Conservation (phyloP, 2,113 vertebrate genomes). For the Crotalus helleri region DNA sequence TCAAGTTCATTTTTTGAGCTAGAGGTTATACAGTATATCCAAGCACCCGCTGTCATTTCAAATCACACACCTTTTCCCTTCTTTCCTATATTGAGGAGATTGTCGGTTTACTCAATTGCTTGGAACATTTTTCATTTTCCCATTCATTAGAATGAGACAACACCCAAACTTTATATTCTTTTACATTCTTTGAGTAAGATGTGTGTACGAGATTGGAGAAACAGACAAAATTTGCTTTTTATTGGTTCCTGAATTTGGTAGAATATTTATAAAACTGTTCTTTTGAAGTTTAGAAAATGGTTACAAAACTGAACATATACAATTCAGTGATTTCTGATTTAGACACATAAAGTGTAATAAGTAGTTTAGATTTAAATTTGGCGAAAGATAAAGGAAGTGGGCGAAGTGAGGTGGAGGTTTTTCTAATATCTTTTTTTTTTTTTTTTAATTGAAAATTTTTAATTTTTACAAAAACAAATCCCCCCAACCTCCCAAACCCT, state of each 20-base stretch:
- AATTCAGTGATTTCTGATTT: neutral
- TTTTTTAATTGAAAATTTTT: too few species aligned
- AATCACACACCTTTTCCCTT: neutral
- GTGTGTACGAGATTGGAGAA: neutral
- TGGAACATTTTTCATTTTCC: neutral
- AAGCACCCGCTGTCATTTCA: neutral
- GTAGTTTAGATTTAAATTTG: neutral
- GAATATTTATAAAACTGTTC: neutral
- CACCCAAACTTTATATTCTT: neutral
- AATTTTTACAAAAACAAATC: too few species aligned
- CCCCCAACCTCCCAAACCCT: too few species aligned
- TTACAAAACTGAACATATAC: neutral
- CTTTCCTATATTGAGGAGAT: neutral
- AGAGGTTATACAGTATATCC: neutral
- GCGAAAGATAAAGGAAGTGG: neutral
- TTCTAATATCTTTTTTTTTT: neutral
- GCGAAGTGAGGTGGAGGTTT: neutral
- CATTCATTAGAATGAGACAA: neutral
- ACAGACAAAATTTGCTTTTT: neutral
- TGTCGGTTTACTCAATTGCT: neutral
- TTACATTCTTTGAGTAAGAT: neutral
- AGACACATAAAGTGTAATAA: neutral
- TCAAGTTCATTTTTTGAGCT: neutral
- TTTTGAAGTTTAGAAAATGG: neutral
- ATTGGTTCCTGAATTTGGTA: neutral